Conservation (phyloP, 2,888 invertebrate genomes). For the Latheticus oryzae region DNA sequence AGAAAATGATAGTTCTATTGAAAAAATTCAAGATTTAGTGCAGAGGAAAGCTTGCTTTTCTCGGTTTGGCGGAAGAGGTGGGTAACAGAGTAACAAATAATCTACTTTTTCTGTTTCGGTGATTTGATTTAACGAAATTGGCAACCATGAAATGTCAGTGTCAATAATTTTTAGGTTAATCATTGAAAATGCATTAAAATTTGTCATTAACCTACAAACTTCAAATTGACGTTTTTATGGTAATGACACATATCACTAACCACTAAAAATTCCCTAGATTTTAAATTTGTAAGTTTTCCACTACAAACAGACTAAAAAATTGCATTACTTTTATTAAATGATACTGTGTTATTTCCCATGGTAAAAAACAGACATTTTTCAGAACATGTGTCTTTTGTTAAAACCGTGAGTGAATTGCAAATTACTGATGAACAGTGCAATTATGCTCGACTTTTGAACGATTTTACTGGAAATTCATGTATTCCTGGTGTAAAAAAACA, state of each 20-base stretch:
- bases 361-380: no score
- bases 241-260: no score
- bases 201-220: neutral
- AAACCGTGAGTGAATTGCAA: constrained; percentile 66
- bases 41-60: constrained; percentile 74
- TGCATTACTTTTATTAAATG: no score
- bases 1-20: constrained; percentile 61
- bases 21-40: constrained; percentile 70
- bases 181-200: constrained; percentile 4
- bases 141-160: no score
- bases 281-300: neutral
- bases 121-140: no score
- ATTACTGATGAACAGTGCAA: constrained; percentile 67
- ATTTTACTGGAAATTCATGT: constrained; percentile 72
- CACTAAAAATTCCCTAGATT: neutral
- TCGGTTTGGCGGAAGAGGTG: constrained; percentile 75
- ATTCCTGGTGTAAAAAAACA: constrained; percentile 73
- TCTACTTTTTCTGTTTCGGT: no score
- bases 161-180: no score
- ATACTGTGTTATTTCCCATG: no score
- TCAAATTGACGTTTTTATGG: no score
- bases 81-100: no score
- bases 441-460: constrained; percentile 69
- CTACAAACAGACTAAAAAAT: constrained; percentile 1
- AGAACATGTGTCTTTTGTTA: constrained; percentile 75